These are phyloP conservation scores for Branchellion lobata DNA, from an alignment of 2,888 invertebrate genomes.

Conservation along the genomic window DNA sequence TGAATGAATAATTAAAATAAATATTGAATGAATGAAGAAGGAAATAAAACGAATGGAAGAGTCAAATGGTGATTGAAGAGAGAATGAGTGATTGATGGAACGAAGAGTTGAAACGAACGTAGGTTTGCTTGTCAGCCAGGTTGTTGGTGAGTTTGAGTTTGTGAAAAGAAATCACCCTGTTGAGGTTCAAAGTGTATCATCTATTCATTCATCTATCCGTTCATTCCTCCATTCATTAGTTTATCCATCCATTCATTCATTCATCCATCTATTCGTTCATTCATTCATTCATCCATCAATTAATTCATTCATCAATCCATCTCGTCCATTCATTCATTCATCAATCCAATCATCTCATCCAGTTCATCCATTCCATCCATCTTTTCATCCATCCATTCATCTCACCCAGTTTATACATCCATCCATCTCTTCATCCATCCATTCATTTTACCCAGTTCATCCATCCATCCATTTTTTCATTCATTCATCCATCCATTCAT, in stretches of 20 bases:
- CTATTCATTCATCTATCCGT: not conserved
- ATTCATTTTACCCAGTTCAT: too few relatives aligned
- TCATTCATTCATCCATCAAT: not conserved
- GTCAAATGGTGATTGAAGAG: too few relatives aligned
- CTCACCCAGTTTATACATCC: too few relatives aligned
- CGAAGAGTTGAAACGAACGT: not conserved
- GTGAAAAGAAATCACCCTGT: conserved; percentile 20
- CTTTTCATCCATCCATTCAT: too few relatives aligned
- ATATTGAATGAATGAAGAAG: not conserved
- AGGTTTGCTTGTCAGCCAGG: conserved; percentile 6
- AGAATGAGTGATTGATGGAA: too few relatives aligned
- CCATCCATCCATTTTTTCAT: not conserved
- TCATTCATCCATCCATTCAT: too few relatives aligned
- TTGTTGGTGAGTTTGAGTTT: conserved; percentile 38
- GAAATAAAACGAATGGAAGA: too few relatives aligned
- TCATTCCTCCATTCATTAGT: not conserved
- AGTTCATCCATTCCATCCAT: too few relatives aligned
- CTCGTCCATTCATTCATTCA: not conserved
- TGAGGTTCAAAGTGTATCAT: not conserved
- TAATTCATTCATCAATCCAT: not conserved
- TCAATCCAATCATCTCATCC: not conserved
- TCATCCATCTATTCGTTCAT: not conserved
- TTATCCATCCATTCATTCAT: not conserved
- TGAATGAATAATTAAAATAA: not conserved
- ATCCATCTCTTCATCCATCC: too few relatives aligned